These are phyloP conservation scores for Sterna hirundo DNA, from an alignment of 2,113 vertebrate genomes.

Conservation along the genomic window DNA sequence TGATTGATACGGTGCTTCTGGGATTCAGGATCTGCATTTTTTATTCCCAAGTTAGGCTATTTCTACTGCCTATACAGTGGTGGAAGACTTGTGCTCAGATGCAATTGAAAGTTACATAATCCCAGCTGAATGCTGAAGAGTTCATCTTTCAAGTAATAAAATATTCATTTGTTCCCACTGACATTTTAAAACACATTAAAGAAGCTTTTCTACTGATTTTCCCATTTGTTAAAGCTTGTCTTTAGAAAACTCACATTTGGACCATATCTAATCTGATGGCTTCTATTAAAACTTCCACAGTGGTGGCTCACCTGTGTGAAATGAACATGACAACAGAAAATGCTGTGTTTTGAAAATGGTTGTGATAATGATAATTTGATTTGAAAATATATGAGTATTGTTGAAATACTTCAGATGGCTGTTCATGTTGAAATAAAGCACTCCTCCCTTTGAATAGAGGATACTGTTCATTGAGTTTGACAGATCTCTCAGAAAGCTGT, in stretches of 20 bases:
- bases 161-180: not conserved
- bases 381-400: not conserved
- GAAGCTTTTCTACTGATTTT: not conserved
- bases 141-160: constrained; percentile 12
- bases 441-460: not conserved
- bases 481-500: not conserved
- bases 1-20: not conserved
- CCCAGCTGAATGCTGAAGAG: not conserved
- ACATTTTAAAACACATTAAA: not conserved
- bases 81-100: not conserved
- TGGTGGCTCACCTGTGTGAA: not conserved
- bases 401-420: not conserved
- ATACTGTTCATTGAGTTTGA: not conserved
- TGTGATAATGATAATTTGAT: not conserved
- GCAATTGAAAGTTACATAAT: not conserved
- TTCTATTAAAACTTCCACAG: not conserved
- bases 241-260: not conserved
- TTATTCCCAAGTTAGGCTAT: not conserved
- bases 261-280: not conserved
- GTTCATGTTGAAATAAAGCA: not conserved
- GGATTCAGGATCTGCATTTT: not conserved
- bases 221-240: not conserved
- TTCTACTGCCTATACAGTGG: not conserved
- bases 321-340: not conserved
- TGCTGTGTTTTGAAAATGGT: not conserved